Conservation (phyloP, 1,140 invertebrate genomes). For the Camponotus pennsylvanicus region DNA sequence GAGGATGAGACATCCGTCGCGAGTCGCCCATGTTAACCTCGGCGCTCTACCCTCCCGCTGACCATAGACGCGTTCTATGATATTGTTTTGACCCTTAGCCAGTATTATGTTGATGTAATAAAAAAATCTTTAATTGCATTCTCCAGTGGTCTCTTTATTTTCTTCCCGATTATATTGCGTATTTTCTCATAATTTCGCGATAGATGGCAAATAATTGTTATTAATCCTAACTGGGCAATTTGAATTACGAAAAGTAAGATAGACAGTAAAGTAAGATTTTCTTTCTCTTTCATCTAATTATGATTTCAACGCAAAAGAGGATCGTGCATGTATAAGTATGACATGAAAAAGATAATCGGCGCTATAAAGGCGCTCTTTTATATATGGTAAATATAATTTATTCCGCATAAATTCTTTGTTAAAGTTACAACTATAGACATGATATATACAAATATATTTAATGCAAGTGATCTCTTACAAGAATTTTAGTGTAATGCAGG, state of each 20-base stretch:
- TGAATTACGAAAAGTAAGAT: background rate
- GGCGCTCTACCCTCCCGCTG: slow-evolving; percentile 64
- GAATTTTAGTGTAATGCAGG: slow-evolving; percentile 85
- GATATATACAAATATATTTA: slow-evolving; percentile 85
- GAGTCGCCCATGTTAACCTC: slow-evolving; percentile 63
- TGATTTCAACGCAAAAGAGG: background rate
- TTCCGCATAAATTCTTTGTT: slow-evolving; percentile 81
- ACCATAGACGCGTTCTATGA: slow-evolving; percentile 80
- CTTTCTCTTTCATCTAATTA: background rate
- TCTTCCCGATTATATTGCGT: background rate
- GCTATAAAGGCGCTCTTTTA: background rate
- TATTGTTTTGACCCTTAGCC: slow-evolving; percentile 81
- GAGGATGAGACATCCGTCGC: slow-evolving; percentile 17
- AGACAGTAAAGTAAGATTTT: background rate
- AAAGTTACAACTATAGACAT: slow-evolving; percentile 80
- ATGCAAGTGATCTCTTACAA: slow-evolving; percentile 81
- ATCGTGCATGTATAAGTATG: background rate
- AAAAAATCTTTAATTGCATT: slow-evolving; percentile 77
- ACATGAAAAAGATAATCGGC: background rate
- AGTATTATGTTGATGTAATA: slow-evolving; percentile 84
- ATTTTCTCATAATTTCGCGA: background rate
- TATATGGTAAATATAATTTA: slow-evolving; percentile 84
- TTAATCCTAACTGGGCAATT: background rate
- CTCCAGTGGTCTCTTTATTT: slow-evolving; percentile 14
- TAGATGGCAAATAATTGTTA: slow-evolving; percentile 1